These are phyloP conservation scores for Macrocentrus cingulum DNA, from an alignment of 1,140 invertebrate genomes.

Conservation along the genomic window DNA sequence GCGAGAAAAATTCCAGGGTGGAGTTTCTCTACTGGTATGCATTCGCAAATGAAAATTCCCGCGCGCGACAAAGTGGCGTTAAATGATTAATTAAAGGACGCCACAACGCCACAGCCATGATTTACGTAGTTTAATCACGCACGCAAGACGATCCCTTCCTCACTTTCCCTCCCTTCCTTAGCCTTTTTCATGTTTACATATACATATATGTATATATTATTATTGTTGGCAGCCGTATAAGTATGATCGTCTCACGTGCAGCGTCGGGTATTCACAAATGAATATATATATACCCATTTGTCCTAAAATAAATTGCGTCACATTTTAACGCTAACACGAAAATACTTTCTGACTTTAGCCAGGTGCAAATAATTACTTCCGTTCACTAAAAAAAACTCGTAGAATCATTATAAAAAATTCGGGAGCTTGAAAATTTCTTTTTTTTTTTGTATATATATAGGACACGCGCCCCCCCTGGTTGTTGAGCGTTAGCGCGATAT, in stretches of 20 bases:
- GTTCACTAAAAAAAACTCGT: too few species aligned
- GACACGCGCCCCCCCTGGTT: background rate
- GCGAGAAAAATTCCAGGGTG: conserved; percentile 5
- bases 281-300: conserved; percentile 8
- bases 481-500: conserved; percentile 21
- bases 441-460: conserved; percentile 5
- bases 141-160: conserved; percentile 24
- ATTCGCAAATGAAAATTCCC: background rate
- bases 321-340: background rate
- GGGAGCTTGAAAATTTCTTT: background rate
- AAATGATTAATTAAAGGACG: conserved; percentile 32
- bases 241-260: conserved; percentile 2
- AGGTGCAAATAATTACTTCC: conserved; percentile 13
- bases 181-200: background rate
- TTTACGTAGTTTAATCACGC: conserved; percentile 28
- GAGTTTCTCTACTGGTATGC: background rate
- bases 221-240: background rate
- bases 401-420: conserved; percentile 32
- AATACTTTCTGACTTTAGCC: background rate
- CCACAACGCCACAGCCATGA: conserved; percentile 20
- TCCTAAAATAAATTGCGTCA: conserved; percentile 23
- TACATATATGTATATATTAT: conserved; percentile 7
- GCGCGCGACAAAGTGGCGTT: conserved; percentile 31
- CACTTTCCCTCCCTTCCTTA: background rate
- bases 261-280: too few species aligned